Evolutionary conservation across 2,113 vertebrate genomes (phyloP), one percentile per base, ranked within the genome.

Genomic region (Forbesichthys agassizii): DNA sequence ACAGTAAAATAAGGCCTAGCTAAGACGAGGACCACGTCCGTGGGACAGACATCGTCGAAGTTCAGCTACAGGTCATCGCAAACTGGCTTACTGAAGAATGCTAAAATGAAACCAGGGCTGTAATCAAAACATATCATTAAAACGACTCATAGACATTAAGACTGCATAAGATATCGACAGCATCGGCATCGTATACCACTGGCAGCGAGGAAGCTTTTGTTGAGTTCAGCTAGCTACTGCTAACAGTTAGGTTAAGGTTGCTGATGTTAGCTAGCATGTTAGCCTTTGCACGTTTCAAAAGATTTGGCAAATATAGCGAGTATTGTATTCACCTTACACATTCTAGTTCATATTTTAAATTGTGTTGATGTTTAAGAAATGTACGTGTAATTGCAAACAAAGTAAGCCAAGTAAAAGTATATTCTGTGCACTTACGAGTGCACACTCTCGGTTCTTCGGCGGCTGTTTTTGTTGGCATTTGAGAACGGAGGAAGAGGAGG

Each of bases 401-500:
- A 66, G 42, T 48, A 18, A 73, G 66, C 54, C 68, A 18, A 60
- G 65, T 61, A 66, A 78, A 65, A 77, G 48, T 71, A 55, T 58
- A 74, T 78, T 75, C 0, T 78, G 78, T 88, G 79, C 89, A 91
- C 90, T 92, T 92, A 92, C 91, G 86, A 83, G 81, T 88, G 86
- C 84, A 89, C 85, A 85, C 66, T 84, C 61, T 82, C 81, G 85
- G 83, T 89, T 79, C 88, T 88, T 86, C 84, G 88, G 82, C 86
- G 90, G 89, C 91, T 91, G 91, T 92, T 92, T 89, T 90, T 93
- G 88, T 92, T 92, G 92, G 91, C 91, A 90, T 91, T 84, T 75
- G 80, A 90, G 91, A 84, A 85, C 80, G 90, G 90, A 92, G 90
- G 92, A 93, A 92, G 92, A 93, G 92, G 92, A 92, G 92, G 92